Percentiles rank a stretch among this genome's conserved stretches.
Conservation (phyloP, 2,888 invertebrate species). For the Synergus gifuensis region DNA sequence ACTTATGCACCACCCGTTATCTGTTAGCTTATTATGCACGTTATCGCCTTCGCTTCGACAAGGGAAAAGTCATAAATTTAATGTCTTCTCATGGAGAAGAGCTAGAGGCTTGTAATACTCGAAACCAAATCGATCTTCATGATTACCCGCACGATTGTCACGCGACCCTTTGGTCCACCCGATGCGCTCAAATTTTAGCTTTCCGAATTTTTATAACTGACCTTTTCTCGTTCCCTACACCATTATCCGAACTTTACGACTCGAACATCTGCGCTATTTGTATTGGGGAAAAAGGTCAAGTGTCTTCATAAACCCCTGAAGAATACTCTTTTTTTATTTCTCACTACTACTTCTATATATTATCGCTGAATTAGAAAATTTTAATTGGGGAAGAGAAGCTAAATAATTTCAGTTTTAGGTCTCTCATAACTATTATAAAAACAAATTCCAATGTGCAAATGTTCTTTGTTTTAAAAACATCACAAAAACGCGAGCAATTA, state of each 20-base stretch:
- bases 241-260: not conserved
- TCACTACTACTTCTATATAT: too few relatives aligned
- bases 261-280: not conserved
- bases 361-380: too few relatives aligned
- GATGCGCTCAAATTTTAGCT: conserved; percentile 17
- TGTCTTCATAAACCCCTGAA: not conserved
- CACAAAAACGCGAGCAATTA: conserved; percentile 44
- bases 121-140: conserved; percentile 57
- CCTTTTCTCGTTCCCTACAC: not conserved
- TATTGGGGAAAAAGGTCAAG: not conserved
- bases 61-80: conserved; percentile 68
- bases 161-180: conserved; percentile 36
- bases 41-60: conserved; percentile 64
- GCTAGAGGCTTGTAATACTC: conserved; percentile 40
- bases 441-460: not conserved
- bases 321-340: not conserved
- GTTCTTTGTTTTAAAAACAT: not conserved
- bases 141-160: conserved; percentile 47
- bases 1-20: conserved; percentile 66
- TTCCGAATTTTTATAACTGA: not conserved
- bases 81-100: conserved; percentile 55
- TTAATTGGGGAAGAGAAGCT: too few relatives aligned
- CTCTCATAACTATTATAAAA: too few relatives aligned
- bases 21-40: conserved; percentile 64
- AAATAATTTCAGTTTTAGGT: too few relatives aligned